Evolutionary conservation across 2,888 invertebrate species (phyloP).

Genomic region (Rugalucina vietnamica): DNA sequence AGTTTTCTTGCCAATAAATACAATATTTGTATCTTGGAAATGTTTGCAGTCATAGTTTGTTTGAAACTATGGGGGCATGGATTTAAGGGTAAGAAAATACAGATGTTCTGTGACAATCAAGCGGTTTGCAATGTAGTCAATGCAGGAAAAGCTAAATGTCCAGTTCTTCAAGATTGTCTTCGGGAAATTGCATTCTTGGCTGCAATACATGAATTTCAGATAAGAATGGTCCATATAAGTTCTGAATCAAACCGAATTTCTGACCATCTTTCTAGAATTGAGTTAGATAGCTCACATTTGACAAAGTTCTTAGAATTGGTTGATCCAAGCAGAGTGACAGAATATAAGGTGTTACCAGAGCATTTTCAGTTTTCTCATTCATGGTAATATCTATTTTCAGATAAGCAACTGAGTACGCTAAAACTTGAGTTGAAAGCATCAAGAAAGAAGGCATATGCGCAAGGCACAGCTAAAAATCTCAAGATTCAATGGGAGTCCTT

Average conservation of each 20-base stretch:
- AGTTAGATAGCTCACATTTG: neutral
- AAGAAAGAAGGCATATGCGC: neutral
- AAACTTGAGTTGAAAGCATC: neutral
- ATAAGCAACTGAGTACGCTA: neutral
- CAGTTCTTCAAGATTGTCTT: neutral
- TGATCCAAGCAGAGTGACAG: neutral
- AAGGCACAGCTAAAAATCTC: neutral
- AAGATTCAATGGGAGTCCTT: neutral
- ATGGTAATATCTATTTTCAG: constrained; percentile 16
- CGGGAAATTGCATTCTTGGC: neutral
- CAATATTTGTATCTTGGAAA: constrained; percentile 8
- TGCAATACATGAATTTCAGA: neutral
- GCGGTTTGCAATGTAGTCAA: neutral
- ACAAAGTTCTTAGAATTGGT: neutral
- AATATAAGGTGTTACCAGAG: neutral
- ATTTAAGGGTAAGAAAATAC: neutral
- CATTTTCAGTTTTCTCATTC: neutral
- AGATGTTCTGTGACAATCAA: neutral
- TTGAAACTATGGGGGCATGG: neutral
- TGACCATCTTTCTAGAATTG: neutral
- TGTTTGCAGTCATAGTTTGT: constrained; percentile 1
- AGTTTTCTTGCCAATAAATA: neutral
- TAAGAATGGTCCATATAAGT: neutral
- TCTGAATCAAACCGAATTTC: neutral
- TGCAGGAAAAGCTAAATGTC: neutral